Conservation (phyloP, 2,113 vertebrate species). For the Neolamprologus cancellatus region DNA sequence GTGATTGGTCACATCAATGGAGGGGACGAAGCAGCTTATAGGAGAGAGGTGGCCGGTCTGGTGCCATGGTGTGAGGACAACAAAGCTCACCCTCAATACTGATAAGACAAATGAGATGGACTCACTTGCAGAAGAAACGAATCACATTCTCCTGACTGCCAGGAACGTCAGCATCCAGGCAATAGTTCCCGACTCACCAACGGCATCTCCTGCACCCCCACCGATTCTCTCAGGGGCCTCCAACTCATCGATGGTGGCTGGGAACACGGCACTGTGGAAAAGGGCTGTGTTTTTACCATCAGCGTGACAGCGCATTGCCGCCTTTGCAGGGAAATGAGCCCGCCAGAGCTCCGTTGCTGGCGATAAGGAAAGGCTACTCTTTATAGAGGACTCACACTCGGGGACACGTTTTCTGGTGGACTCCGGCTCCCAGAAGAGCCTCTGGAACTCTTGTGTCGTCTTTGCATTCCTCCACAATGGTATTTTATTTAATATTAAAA, state of each 20-base stretch:
- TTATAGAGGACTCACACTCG: not conserved
- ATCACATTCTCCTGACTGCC: not conserved
- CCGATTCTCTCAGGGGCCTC: not conserved
- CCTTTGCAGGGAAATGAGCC: not conserved
- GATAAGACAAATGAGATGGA: not conserved
- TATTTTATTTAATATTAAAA: not conserved
- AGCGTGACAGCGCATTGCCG: not conserved
- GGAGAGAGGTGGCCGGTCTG: not conserved
- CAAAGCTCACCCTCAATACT: not conserved
- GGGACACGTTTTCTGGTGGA: not conserved
- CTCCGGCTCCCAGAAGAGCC: not conserved
- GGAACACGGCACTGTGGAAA: not conserved
- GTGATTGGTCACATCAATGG: not conserved
- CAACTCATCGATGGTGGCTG: not conserved
- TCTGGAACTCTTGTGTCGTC: not conserved
- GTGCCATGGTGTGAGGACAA: not conserved
- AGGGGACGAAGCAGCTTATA: not conserved
- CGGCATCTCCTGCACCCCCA: not conserved
- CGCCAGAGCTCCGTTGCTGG: not conserved
- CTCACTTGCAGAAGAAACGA: not conserved
- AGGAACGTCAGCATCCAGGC: not conserved
- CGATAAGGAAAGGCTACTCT: not conserved
- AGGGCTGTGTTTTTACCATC: not conserved
- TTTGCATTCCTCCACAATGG: not conserved
- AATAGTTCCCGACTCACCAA: not conserved